phyloP scores from a whole-genome alignment of 2,888 invertebrate genomes.

The Agapetus fuscipes region DNA sequence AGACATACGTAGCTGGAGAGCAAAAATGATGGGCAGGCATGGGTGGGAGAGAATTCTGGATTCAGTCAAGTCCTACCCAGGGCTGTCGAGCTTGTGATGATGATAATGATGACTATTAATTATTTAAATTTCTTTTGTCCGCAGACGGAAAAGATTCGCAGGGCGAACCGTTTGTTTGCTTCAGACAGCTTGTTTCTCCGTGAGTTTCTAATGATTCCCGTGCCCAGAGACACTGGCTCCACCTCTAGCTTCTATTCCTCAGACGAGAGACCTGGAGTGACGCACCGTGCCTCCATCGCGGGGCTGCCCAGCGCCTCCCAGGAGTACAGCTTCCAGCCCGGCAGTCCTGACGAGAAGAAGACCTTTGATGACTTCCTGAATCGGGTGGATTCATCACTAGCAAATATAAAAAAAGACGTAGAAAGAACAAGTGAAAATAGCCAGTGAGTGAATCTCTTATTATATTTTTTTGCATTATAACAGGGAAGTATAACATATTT shows the following conservation, averaged over 20 bases:
- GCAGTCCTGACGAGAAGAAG: conserved; percentile 60
- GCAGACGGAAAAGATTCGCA: conserved; percentile 88
- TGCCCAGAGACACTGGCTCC: conserved; percentile 54
- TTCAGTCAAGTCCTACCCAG: no score
- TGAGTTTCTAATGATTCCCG: conserved; percentile 79
- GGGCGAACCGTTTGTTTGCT: conserved; percentile 85
- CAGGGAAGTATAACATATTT: no score
- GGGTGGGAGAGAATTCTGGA: no score
- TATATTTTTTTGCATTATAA: background rate
- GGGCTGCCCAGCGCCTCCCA: conserved; percentile 34
- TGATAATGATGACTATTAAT: background rate
- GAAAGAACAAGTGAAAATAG: conserved; percentile 69
- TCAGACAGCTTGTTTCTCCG: conserved; percentile 88
- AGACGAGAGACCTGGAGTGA: conserved; percentile 32
- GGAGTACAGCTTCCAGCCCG: conserved; percentile 42
- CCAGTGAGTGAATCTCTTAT: conserved; percentile 55
- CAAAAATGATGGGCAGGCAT: no score
- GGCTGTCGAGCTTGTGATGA: no score
- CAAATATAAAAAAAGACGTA: conserved; percentile 74
- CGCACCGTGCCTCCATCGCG: conserved; percentile 48
- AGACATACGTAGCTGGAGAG: no score
- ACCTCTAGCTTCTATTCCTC: conserved; percentile 53
- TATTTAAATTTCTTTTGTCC: conserved; percentile 22
- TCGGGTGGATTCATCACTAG: conserved; percentile 77
- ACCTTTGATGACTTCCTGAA: conserved; percentile 71